phyloP scores from a whole-genome alignment of 2,888 invertebrate genomes.

The Galerucella nymphaeae region DNA sequence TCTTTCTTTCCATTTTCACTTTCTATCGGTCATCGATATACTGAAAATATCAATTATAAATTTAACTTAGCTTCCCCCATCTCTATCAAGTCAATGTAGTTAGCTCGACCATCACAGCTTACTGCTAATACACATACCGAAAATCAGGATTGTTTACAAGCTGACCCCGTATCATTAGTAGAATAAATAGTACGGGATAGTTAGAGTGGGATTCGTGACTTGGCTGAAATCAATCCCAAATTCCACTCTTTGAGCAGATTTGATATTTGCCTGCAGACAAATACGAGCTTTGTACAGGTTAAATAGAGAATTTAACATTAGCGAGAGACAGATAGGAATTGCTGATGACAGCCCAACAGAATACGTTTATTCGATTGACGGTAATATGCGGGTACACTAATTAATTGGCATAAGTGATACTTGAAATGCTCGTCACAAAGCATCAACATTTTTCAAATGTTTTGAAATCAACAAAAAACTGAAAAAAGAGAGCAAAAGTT shows the following conservation, averaged over 20 bases:
- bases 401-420: too few relatives aligned
- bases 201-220: conserved; percentile 40
- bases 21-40: too few relatives aligned
- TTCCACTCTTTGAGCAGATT: conserved; percentile 36
- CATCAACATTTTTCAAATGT: too few relatives aligned
- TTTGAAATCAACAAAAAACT: too few relatives aligned
- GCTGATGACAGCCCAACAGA: neutral
- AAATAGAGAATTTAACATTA: conserved; percentile 25
- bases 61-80: conserved; percentile 4
- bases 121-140: conserved; percentile 29
- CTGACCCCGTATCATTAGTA: conserved; percentile 42
- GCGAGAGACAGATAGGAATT: conserved; percentile 16
- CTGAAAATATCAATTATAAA: too few relatives aligned
- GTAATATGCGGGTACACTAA: neutral
- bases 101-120: conserved; percentile 32
- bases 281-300: conserved; percentile 25
- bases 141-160: conserved; percentile 43
- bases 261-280: conserved; percentile 36
- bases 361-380: neutral
- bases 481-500: conserved; percentile 16
- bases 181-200: conserved; percentile 38
- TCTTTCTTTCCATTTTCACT: too few relatives aligned
- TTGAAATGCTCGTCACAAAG: too few relatives aligned
- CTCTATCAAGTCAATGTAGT: conserved; percentile 27
- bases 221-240: conserved; percentile 38